phyloP scores from a whole-genome alignment of 2,888 invertebrate species.

The Catocala sponsa region DNA sequence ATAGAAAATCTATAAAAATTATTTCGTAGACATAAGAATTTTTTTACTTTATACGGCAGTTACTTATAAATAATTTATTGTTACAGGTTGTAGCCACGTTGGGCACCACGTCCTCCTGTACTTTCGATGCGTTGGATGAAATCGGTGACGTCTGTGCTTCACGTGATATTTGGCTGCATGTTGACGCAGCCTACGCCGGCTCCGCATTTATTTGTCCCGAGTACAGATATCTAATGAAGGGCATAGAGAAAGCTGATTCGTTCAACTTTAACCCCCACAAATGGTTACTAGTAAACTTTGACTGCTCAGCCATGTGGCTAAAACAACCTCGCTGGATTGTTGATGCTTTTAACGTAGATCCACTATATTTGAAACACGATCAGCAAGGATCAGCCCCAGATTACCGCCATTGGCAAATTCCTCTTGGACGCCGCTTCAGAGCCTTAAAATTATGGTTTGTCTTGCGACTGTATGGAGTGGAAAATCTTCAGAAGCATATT shows the following conservation, averaged over 20 bases:
- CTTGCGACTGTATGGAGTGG: slow-evolving; percentile 95
- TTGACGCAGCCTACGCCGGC: slow-evolving; percentile 99
- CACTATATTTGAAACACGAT: slow-evolving; percentile 98
- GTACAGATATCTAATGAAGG: slow-evolving; percentile 96
- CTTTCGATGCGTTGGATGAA: slow-evolving; percentile 96
- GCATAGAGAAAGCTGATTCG: slow-evolving; percentile 96
- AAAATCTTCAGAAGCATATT: slow-evolving; percentile 95
- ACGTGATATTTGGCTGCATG: slow-evolving; percentile 96
- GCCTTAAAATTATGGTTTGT: slow-evolving; percentile 99
- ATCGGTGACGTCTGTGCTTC: slow-evolving; percentile 95
- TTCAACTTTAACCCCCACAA: slow-evolving; percentile 99
- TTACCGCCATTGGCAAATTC: slow-evolving; percentile 99
- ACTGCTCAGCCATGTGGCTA: slow-evolving; percentile 99
- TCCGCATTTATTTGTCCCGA: slow-evolving; percentile 99
- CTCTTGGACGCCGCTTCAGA: slow-evolving; percentile 96
- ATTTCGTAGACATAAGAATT: too few relatives aligned
- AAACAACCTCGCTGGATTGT: slow-evolving; percentile 96
- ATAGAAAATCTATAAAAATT: too few relatives aligned
- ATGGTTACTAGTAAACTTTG: slow-evolving; percentile 99
- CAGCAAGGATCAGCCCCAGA: slow-evolving; percentile 96
- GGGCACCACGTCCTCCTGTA: slow-evolving; percentile 98
- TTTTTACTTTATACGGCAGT: too few relatives aligned
- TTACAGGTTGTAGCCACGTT: slow-evolving; percentile 94
- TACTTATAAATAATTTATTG: slow-evolving; percentile 6
- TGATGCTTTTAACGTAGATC: slow-evolving; percentile 99